Evolutionary conservation across 2,797 vertebrate genomes (phyloP), one percentile per base, ranked within the genome.

Genomic region (Melanotaenia boesemani): DNA sequence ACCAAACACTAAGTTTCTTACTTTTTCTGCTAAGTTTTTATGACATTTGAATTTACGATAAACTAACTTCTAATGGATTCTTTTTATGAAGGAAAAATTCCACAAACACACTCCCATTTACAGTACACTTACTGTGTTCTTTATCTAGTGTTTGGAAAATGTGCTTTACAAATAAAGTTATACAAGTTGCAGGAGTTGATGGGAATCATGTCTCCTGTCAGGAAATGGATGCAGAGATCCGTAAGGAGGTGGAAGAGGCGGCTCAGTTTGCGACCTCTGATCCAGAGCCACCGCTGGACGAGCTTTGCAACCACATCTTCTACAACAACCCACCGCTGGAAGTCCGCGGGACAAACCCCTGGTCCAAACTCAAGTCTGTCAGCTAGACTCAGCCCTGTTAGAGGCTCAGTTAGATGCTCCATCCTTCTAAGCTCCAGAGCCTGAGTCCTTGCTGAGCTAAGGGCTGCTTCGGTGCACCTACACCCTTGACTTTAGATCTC

Each of bases 161-260:
- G 22, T 11, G 9, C 10, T 24, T 26, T 5, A 13, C 6, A 18
- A 44, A 41, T 41, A 22, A 61, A 67, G 44, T 50, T 65, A 32
- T 12, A 15, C 0, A 2, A 34, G 18, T 34, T 61, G 50, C 20
- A 18, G 59, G 18, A 9, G 0, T 34, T 11, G 54, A 62, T 39
- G 58, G 16, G 6, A 3, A 1, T 32, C 6, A 0, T 41, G 15
- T 58, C 46, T 52, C 20, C 68, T 0, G 26, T n/a, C 89, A 97
- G 95, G 96, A 95, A 77, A 96, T 97, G 0, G 96, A 97, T 44
- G 76, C 90, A 0, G 92, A 90, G 5, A 95, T 97, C 77, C 91
- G 91, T 15, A 96, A 96, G 72, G 94, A 96, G 85, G 93, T 97
- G 0, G 96, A 97, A 48, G 96, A 96, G 1, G 97, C 96, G 0